These are phyloP conservation scores for Stratiomys singularior DNA, from an alignment of 2,888 invertebrate genomes.

Conservation along the genomic window DNA sequence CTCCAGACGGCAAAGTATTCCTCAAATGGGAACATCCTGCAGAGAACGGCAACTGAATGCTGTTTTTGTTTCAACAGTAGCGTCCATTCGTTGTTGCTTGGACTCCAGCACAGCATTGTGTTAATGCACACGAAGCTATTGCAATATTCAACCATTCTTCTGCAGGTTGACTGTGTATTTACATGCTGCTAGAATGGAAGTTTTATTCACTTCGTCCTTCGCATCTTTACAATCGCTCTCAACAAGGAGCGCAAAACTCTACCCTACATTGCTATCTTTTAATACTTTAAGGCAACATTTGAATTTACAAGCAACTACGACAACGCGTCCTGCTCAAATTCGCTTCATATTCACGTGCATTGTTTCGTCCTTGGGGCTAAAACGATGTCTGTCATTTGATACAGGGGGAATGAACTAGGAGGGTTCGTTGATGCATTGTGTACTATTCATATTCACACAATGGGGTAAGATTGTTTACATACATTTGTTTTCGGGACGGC, in stretches of 20 bases:
- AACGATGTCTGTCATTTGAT: background rate
- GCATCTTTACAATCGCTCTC: background rate
- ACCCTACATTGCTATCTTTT: background rate
- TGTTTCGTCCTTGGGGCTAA: constrained; percentile 18
- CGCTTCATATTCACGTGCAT: background rate
- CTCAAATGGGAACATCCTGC: background rate
- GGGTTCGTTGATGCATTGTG: constrained; percentile 8
- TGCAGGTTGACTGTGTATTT: too few relatives aligned
- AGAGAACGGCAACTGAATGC: background rate
- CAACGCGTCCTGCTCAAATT: background rate
- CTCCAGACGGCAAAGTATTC: constrained; percentile 4
- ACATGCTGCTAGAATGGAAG: background rate
- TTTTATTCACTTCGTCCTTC: background rate
- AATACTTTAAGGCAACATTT: constrained; percentile 22
- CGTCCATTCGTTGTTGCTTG: background rate
- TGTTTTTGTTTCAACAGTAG: background rate
- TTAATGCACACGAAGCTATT: too few relatives aligned
- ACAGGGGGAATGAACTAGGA: background rate
- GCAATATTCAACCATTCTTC: too few relatives aligned
- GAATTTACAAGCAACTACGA: constrained; percentile 1
- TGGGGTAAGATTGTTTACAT: background rate
- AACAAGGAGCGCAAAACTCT: background rate
- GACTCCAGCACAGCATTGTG: too few relatives aligned
- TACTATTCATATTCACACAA: background rate
- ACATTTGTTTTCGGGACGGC: background rate